phyloP scores from a whole-genome alignment of 2,797 vertebrate genomes.

The Garrulus glandarius region DNA sequence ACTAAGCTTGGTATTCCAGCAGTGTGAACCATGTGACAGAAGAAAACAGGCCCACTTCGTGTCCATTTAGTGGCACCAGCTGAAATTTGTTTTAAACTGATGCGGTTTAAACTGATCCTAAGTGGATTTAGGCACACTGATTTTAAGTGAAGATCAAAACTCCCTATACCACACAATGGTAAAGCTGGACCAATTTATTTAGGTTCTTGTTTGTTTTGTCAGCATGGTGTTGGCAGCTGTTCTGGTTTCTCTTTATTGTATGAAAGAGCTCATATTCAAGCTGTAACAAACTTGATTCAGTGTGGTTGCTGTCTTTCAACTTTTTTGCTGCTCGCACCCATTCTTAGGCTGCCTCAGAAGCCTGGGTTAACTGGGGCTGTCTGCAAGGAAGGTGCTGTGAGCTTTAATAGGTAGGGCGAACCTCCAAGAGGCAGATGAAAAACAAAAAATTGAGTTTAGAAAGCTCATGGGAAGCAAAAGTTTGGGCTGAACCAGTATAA shows the following conservation, averaged over 20 bases:
- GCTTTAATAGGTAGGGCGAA: not conserved
- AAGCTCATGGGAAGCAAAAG: not conserved
- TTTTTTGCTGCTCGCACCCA: not conserved
- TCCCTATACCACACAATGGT: not conserved
- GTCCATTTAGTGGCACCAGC: not conserved
- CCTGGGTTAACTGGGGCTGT: not conserved
- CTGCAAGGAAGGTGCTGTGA: not conserved
- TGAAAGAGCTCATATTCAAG: not conserved
- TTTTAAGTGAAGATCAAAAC: not conserved
- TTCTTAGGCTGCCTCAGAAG: not conserved
- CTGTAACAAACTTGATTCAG: not conserved
- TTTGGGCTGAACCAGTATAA: not conserved
- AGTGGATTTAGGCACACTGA: not conserved
- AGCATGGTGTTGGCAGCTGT: not conserved
- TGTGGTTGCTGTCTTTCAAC: not conserved
- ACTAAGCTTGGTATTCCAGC: not conserved
- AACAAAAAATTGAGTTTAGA: not conserved
- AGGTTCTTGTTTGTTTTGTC: not conserved
- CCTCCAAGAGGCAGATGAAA: not conserved
- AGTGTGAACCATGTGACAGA: not conserved
- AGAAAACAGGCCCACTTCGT: fast-evolving
- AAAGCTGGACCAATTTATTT: not conserved
- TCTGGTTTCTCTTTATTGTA: not conserved
- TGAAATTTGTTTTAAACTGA: not conserved
- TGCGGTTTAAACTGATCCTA: not conserved